Evolutionary conservation across 2,888 invertebrate genomes (phyloP).

Genomic region (Dynastes grantii): DNA sequence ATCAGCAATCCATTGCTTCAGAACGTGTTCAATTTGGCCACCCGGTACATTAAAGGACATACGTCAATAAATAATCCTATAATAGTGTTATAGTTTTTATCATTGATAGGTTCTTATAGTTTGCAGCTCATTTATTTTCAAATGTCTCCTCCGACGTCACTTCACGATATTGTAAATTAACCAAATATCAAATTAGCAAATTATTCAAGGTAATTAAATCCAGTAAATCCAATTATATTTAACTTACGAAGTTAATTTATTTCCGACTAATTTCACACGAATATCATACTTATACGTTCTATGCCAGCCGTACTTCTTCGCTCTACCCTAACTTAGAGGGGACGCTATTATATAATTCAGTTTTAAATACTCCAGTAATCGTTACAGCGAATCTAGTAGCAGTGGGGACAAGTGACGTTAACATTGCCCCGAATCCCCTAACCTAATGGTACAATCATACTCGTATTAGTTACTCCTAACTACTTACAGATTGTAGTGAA

Average conservation of each 20-base stretch:
- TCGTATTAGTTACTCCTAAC: constrained; percentile 46
- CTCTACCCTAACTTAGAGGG: background rate
- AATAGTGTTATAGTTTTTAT: background rate
- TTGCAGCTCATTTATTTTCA: background rate
- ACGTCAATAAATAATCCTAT: no score
- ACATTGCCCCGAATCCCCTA: background rate
- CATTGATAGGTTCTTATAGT: background rate
- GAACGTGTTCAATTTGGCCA: no score
- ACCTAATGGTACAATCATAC: constrained; percentile 34
- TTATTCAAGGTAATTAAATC: background rate
- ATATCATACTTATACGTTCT: background rate
- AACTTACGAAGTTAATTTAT: constrained; percentile 26
- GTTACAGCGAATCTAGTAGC: constrained; percentile 4
- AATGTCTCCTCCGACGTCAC: no score
- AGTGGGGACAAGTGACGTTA: constrained; percentile 8
- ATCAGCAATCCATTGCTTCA: no score
- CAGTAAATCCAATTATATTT: constrained; percentile 9
- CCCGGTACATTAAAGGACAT: no score
- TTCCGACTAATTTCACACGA: constrained; percentile 16
- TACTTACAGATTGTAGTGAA: constrained; percentile 98
- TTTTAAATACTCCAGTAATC: constrained; percentile 31
- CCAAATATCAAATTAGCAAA: constrained; percentile 8
- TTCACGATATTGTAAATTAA: background rate
- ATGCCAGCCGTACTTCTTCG: background rate
- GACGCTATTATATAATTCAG: constrained; percentile 33